A percentile compares a stretch with the other conserved stretches of the same genome.
Conservation (phyloP, 2,113 vertebrate species). For the Gambusia holbrooki region DNA sequence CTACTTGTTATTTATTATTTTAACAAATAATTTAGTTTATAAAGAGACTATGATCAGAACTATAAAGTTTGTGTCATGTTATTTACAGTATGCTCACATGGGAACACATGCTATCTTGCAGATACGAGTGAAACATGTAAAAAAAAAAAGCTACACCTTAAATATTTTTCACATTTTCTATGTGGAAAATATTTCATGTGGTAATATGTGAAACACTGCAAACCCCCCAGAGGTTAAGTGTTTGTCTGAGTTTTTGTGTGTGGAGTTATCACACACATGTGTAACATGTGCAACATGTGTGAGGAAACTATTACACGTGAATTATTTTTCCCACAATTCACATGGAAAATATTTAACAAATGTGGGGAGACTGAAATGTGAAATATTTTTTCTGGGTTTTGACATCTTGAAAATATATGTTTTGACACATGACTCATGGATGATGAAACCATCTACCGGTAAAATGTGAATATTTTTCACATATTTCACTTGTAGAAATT, state of each 20-base stretch:
- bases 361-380: not conserved
- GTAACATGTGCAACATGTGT: not conserved
- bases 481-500: not conserved
- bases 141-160: no score
- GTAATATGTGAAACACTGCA: not conserved
- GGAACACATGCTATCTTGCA: no score
- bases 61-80: not conserved
- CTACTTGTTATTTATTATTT: not conserved
- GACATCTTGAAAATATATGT: not conserved
- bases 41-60: not conserved
- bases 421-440: not conserved
- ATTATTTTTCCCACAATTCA: no score
- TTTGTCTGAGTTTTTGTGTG: not conserved
- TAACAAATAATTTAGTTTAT: not conserved
- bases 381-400: not conserved
- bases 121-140: no score
- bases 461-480: not conserved
- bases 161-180: not conserved
- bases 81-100: not conserved
- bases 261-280: not conserved
- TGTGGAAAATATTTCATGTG: not conserved
- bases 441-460: no score
- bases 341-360: no score
- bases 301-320: not conserved
- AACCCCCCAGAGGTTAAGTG: not conserved